Conservation (phyloP, 2,888 invertebrate species). For the Melitaea athalia region DNA sequence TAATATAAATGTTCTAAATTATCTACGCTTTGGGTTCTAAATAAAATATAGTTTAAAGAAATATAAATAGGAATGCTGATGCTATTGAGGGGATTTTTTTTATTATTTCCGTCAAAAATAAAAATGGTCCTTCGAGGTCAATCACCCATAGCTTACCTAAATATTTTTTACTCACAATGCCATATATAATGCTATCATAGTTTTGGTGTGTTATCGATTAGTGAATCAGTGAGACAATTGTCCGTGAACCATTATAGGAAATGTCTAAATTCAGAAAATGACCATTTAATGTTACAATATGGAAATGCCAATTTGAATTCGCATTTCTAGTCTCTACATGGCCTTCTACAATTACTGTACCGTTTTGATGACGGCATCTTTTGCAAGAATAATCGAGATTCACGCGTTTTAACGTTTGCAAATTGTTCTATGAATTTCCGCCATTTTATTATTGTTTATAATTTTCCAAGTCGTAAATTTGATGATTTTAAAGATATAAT, state of each 20-base stretch:
- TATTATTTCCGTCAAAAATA: not conserved
- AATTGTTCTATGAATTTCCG: slow-evolving; percentile 24
- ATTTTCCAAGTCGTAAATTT: not conserved
- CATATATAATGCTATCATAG: slow-evolving; percentile 37
- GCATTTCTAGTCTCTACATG: slow-evolving; percentile 42
- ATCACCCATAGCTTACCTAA: not conserved
- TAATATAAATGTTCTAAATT: not conserved
- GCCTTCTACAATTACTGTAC: slow-evolving; percentile 40
- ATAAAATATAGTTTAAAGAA: not conserved
- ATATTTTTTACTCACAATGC: slow-evolving; percentile 5
- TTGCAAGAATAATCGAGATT: slow-evolving; percentile 17
- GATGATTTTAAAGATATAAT: not conserved
- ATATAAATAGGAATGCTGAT: too few relatives aligned
- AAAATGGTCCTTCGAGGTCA: not conserved
- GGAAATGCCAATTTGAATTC: slow-evolving; percentile 43
- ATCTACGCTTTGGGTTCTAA: not conserved
- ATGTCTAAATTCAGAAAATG: slow-evolving; percentile 39
- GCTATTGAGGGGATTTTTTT: not conserved
- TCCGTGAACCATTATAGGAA: slow-evolving; percentile 37
- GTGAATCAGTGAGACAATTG: slow-evolving; percentile 37
- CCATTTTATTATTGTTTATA: not conserved
- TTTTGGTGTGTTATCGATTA: slow-evolving; percentile 30
- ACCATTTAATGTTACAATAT: slow-evolving; percentile 35
- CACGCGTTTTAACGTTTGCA: not conserved
- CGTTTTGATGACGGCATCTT: slow-evolving; percentile 39